Evolutionary conservation across 2,888 invertebrate species (phyloP).

Genomic region (Ecdyonurus torrentis): DNA sequence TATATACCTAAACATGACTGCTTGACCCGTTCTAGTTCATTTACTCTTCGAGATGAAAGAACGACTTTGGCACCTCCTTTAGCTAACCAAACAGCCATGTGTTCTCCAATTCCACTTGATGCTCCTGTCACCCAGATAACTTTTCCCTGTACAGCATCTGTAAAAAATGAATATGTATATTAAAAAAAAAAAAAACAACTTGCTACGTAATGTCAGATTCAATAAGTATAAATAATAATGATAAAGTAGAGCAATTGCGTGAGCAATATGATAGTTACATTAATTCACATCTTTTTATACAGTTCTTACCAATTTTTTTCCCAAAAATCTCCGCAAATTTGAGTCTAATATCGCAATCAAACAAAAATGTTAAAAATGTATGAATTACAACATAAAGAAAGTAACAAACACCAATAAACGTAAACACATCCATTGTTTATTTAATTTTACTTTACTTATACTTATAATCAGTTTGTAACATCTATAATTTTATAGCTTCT

Average conservation of each 20-base stretch:
- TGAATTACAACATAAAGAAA: slow-evolving; percentile 33
- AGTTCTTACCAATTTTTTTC: slow-evolving; percentile 35
- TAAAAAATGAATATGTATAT: neutral
- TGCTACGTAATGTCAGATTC: neutral
- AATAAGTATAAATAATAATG: neutral
- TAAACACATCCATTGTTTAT: slow-evolving; percentile 9
- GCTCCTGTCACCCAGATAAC: slow-evolving; percentile 76
- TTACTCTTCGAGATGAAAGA: slow-evolving; percentile 44
- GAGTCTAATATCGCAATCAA: slow-evolving; percentile 42
- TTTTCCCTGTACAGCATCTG: slow-evolving; percentile 40
- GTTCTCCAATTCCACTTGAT: slow-evolving; percentile 68
- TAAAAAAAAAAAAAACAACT: neutral
- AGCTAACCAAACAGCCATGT: slow-evolving; percentile 48
- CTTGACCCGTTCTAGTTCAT: slow-evolving; percentile 47
- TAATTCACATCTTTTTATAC: slow-evolving; percentile 9
- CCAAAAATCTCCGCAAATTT: slow-evolving; percentile 43
- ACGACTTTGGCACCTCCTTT: slow-evolving; percentile 46
- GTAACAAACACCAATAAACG: slow-evolving; percentile 9
- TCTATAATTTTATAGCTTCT: too few relatives aligned
- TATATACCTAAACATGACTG: slow-evolving; percentile 37
- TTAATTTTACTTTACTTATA: too few relatives aligned
- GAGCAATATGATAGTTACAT: neutral
- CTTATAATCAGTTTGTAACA: too few relatives aligned
- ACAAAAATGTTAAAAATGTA: slow-evolving; percentile 30
- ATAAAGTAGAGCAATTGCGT: neutral